Base-by-base conservation (phyloP, 1,140 invertebrate species). In the Wiebesia pumilae region DNA sequence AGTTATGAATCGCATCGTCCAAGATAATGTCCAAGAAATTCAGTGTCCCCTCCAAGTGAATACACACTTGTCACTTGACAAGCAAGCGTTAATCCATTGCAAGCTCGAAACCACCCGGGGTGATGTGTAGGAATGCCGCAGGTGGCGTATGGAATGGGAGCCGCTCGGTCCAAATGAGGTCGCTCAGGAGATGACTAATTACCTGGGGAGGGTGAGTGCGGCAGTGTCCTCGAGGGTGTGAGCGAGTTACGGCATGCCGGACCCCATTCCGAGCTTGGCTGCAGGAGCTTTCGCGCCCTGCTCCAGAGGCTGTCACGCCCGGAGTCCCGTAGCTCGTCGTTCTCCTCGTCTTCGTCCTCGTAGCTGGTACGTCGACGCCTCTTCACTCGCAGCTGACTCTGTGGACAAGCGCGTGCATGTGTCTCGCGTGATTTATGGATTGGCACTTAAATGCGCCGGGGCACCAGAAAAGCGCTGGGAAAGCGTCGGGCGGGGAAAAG, bases 261-360 rank as follows among this genome's bases (percentile, higher is more conserved):
- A n/a, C 95, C 95, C 96, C 96, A 96, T 73, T 96, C 95, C 0
- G 95, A 93, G 1, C 95, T 96, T 0, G 96, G 96, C 58, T 96
- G 95, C 1, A 95, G 88, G 27, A 96, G 92, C 47, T 94, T 93
- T 30, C 94, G 94, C 19, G 95, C 94, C 89, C 91, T 88, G 14
- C 86, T 75, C 89, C 91, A 91, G 33, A 93, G 65, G 27, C 77
- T 91, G 43, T 89, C 89, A 3, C 87, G 83, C 14, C 88, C 90
- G 35, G 88, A 87, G 24, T 89, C 88, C 54, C 91, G 88, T 14
- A 92, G 67, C 38, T 92, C 91, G 51, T 91, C 89, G 33, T 92
- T 89, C 30, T 92, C 90, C 3, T 92, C 90, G 6, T 91, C 91
- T 35, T 91, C 90, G 27, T 92, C 90, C 43, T 92, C 77, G 24